Percentiles rank a stretch among this genome's conserved stretches.
Conservation (phyloP, 2,797 vertebrate genomes). For the Scyliorhinus canicula region DNA sequence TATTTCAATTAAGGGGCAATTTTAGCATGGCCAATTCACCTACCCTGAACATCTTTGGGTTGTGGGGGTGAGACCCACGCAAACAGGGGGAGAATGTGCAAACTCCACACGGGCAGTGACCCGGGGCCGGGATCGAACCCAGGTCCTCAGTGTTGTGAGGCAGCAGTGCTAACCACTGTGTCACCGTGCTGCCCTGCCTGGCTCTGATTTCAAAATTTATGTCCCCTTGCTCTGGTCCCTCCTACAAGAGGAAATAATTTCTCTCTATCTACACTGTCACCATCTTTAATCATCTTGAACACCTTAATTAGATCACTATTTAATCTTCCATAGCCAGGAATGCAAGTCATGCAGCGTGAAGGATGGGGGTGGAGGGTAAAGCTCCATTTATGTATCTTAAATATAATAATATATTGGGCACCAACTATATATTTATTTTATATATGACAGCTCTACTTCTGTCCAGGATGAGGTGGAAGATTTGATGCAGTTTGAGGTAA, state of each 20-base stretch:
- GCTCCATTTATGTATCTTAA: background rate
- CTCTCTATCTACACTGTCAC: background rate
- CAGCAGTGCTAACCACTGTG: too few species aligned
- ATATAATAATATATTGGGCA: background rate
- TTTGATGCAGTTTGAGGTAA: conserved; percentile 29
- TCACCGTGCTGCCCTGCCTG: too few species aligned
- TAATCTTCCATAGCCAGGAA: background rate
- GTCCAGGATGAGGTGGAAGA: conserved; percentile 11
- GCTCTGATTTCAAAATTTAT: background rate
- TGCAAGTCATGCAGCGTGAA: background rate
- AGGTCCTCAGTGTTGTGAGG: too few species aligned
- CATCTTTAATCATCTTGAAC: background rate
- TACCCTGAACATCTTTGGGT: too few species aligned
- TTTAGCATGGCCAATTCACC: too few species aligned
- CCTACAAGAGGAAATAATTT: background rate
- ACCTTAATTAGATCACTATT: too few species aligned
- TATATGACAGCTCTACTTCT: background rate
- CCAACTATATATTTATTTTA: background rate
- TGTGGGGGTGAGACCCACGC: too few species aligned
- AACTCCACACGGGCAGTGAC: too few species aligned
- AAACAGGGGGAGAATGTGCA: too few species aligned
- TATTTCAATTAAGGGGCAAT: too few species aligned
- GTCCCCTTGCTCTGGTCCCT: background rate
- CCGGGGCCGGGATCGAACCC: too few species aligned
- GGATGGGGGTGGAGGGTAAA: background rate